Evolutionary conservation across 1,140 invertebrate genomes (phyloP).

Genomic region (Atta texana): DNA sequence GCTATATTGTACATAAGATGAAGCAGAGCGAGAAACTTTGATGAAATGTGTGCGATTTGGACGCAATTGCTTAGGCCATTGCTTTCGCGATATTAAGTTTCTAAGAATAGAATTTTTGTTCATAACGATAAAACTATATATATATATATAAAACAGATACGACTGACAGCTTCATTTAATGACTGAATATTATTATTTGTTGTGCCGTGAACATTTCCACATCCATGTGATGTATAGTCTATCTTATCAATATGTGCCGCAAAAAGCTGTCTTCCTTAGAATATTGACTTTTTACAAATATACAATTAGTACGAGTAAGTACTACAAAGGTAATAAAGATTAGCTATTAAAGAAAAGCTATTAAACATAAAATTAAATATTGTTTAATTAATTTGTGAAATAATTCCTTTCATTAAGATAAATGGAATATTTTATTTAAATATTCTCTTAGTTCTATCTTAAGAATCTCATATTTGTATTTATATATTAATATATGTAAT

Average conservation of each 20-base stretch:
- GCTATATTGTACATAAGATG: constrained; percentile 61
- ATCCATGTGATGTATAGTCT: not conserved
- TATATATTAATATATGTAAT: constrained; percentile 23
- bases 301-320: constrained; percentile 41
- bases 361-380: not conserved
- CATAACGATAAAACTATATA: not conserved
- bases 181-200: constrained; percentile 17
- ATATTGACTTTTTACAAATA: constrained; percentile 33
- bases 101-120: not conserved
- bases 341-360: not conserved
- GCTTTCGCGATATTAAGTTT: not conserved
- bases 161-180: constrained; percentile 10
- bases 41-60: not conserved
- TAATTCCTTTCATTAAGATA: not conserved
- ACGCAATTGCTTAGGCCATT: not conserved
- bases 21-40: not conserved
- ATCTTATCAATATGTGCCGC: not conserved
- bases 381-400: constrained; percentile 5
- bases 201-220: constrained; percentile 49
- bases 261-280: constrained; percentile 25
- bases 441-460: not conserved
- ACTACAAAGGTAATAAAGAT: constrained; percentile 37
- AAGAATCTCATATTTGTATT: constrained; percentile 47
- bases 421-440: not conserved
- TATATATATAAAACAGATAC: not conserved